Evolutionary conservation across 2,888 invertebrate species (phyloP).

Genomic region (Abrostola triplasia): DNA sequence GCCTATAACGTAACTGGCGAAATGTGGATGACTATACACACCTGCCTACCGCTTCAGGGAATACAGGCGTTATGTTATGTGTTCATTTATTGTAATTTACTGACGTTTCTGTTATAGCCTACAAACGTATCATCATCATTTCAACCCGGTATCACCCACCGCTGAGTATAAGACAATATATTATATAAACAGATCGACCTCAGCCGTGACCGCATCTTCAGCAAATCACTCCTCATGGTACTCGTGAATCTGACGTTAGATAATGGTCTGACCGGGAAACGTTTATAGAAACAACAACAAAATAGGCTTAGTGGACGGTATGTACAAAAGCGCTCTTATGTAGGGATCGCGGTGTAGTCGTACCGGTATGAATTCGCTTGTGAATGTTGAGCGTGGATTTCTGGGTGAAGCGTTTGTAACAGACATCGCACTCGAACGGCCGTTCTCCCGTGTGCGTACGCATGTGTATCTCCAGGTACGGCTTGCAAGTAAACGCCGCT

Average conservation of each 20-base stretch:
- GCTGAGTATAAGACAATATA: no score
- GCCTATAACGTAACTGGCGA: no score
- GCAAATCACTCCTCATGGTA: no score
- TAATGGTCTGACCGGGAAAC: constrained; percentile 4
- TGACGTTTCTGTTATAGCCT: constrained; percentile 1
- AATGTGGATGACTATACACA: no score
- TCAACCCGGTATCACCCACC: no score
- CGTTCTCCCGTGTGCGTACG: constrained; percentile 88
- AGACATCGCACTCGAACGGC: constrained; percentile 88
- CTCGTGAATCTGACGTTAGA: no score
- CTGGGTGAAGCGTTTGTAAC: constrained; percentile 89
- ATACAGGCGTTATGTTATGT: no score
- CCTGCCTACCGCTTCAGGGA: no score
- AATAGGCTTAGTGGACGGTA: constrained; percentile 10
- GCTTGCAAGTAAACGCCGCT: constrained; percentile 89
- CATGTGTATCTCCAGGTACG: constrained; percentile 90
- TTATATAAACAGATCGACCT: no score
- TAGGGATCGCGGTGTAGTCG: constrained; percentile 58
- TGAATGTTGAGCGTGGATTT: constrained; percentile 89
- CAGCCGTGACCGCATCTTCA: no score
- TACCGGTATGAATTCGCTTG: constrained; percentile 89
- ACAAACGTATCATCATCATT: no score
- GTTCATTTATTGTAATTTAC: no score
- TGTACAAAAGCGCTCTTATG: constrained; percentile 20
- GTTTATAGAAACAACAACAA: constrained; percentile 11